These are phyloP conservation scores for Drosophila lacicola DNA, from an alignment of 2,888 invertebrate species.

Conservation along the genomic window DNA sequence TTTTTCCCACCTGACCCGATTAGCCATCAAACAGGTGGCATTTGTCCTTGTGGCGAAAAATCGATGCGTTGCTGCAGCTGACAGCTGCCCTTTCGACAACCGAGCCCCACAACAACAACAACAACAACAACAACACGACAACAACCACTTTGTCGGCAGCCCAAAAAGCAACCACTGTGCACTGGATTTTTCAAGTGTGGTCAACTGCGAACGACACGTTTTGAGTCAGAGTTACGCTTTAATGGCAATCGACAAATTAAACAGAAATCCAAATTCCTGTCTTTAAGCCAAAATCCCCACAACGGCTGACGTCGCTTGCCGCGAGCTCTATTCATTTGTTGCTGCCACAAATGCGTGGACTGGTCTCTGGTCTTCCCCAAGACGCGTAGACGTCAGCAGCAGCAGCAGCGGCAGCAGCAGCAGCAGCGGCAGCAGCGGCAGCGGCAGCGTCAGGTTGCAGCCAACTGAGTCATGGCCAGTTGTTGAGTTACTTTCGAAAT, in stretches of 20 bases:
- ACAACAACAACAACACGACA: not conserved
- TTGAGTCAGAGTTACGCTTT: slow-evolving; percentile 34
- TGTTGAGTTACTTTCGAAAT: slow-evolving; percentile 64
- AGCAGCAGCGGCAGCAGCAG: no score
- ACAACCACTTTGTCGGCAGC: slow-evolving; percentile 5
- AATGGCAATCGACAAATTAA: slow-evolving; percentile 18
- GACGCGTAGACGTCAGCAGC: slow-evolving; percentile 58
- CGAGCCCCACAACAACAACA: no score
- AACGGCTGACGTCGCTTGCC: slow-evolving; percentile 6
- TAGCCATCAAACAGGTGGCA: slow-evolving; percentile 50
- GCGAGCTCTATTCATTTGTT: slow-evolving; percentile 16
- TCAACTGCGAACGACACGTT: slow-evolving; percentile 36
- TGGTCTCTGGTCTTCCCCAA: slow-evolving; percentile 63
- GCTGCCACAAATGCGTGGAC: slow-evolving; percentile 25
- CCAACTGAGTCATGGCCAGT: slow-evolving; percentile 70
- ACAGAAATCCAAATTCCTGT: slow-evolving; percentile 4
- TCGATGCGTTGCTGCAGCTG: slow-evolving; percentile 66
- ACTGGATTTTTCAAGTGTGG: slow-evolving; percentile 38
- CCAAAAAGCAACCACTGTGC: slow-evolving; percentile 3
- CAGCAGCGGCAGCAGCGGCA: slow-evolving; percentile 24
- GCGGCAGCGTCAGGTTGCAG: slow-evolving; percentile 22
- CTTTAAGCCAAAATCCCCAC: slow-evolving; percentile 34
- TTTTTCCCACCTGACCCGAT: slow-evolving; percentile 73
- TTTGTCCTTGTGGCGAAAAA: slow-evolving; percentile 56
- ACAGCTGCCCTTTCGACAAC: slow-evolving; percentile 44